Conservation (phyloP, 2,888 invertebrate species). For the Melangyna quadrimaculata region DNA sequence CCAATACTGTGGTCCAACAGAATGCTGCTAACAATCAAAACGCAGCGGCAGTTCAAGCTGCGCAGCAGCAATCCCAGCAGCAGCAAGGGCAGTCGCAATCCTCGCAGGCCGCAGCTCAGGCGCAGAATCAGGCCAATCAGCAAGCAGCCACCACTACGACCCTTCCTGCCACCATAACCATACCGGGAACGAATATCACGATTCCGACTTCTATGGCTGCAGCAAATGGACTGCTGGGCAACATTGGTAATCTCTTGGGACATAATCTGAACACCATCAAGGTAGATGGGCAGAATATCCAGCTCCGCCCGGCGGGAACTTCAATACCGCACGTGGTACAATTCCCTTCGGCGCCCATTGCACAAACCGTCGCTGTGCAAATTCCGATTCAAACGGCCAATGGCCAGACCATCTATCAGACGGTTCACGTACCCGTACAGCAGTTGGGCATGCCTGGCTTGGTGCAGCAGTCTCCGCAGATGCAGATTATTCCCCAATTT, state of each 20-base stretch:
- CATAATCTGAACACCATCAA: conserved; percentile 75
- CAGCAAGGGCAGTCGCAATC: conserved; percentile 70
- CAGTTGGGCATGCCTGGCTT: conserved; percentile 85
- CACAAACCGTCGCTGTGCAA: conserved; percentile 92
- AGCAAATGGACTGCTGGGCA: conserved; percentile 79
- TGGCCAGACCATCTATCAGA: conserved; percentile 97
- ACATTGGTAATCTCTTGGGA: conserved; percentile 75
- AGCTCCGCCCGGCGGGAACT: conserved; percentile 83
- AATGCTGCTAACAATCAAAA: conserved; percentile 52
- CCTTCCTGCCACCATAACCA: conserved; percentile 78
- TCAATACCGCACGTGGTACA: conserved; percentile 79
- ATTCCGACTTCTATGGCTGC: conserved; percentile 80
- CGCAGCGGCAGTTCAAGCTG: conserved; percentile 76
- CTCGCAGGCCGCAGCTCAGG: conserved; percentile 70
- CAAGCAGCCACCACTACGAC: conserved; percentile 72
- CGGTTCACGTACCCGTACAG: conserved; percentile 96
- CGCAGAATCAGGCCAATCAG: conserved; percentile 72
- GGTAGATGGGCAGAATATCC: conserved; percentile 84
- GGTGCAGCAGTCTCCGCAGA: conserved; percentile 82
- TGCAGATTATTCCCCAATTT: conserved; percentile 92
- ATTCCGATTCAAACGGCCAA: conserved; percentile 83
- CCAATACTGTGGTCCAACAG: conserved; percentile 74
- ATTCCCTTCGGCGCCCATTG: conserved; percentile 78
- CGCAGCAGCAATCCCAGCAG: conserved; percentile 75
- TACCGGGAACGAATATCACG: conserved; percentile 81